Conservation (phyloP, 1,140 invertebrate species). For the Neoseiulus cucumeris region DNA sequence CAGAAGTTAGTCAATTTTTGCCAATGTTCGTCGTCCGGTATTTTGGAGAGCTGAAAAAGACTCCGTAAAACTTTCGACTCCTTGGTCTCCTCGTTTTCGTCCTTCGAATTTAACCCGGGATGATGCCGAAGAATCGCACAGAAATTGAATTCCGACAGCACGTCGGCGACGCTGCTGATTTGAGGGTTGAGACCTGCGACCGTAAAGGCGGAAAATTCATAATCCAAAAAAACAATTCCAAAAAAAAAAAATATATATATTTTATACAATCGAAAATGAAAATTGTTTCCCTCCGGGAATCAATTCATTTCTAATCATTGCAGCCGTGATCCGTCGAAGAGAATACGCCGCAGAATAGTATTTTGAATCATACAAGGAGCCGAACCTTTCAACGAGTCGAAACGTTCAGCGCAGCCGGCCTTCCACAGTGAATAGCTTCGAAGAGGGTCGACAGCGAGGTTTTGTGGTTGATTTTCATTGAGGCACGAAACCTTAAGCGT, state of each 20-base stretch:
- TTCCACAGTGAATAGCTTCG: not conserved
- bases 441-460: too few species aligned
- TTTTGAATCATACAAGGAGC: too few species aligned
- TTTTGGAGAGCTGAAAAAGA: not conserved
- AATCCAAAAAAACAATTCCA: not conserved
- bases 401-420: not conserved
- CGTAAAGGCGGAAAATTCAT: not conserved
- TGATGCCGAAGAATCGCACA: not conserved
- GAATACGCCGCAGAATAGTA: too few species aligned
- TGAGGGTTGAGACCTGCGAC: not conserved
- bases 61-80: not conserved
- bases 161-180: slow-evolving; percentile 6
- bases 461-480: too few species aligned
- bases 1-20: not conserved
- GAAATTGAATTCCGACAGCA: slow-evolving; percentile 3
- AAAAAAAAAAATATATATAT: too few species aligned
- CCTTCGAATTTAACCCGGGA: not conserved
- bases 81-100: not conserved
- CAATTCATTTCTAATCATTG: too few species aligned
- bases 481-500: not conserved
- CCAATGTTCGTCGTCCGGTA: slow-evolving; percentile 4
- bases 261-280: too few species aligned
- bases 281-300: too few species aligned
- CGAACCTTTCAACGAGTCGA: not conserved
- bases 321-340: too few species aligned